These are phyloP conservation scores for Drosophila nigritarsus DNA, from an alignment of 2,888 invertebrate species.

Conservation along the genomic window DNA sequence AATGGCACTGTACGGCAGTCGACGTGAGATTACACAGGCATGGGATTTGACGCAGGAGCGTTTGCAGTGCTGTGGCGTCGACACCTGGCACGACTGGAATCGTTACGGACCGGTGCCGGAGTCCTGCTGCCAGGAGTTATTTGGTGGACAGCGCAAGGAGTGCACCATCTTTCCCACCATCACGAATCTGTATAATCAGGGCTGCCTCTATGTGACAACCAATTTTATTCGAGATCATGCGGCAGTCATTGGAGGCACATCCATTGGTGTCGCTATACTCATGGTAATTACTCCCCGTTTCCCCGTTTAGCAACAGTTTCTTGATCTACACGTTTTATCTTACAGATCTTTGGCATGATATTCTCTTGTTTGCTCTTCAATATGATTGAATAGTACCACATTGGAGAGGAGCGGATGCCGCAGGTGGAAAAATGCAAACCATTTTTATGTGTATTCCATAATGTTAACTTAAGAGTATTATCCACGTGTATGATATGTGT, in stretches of 20 bases:
- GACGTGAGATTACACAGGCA: slow-evolving; percentile 90
- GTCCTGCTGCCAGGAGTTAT: slow-evolving; percentile 90
- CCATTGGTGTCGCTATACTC: slow-evolving; percentile 92
- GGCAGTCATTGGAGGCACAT: slow-evolving; percentile 91
- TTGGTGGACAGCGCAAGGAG: slow-evolving; percentile 85
- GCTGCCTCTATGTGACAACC: slow-evolving; percentile 91
- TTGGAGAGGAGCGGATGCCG: slow-evolving; percentile 17
- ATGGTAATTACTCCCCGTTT: slow-evolving; percentile 87
- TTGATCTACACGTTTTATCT: slow-evolving; percentile 61
- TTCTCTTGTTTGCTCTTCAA: slow-evolving; percentile 94
- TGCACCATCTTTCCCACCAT: slow-evolving; percentile 83
- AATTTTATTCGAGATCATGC: slow-evolving; percentile 92
- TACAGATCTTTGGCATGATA: slow-evolving; percentile 93
- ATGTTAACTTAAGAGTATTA: slow-evolving; percentile 67
- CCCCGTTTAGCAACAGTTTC: neutral
- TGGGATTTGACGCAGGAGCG: slow-evolving; percentile 95
- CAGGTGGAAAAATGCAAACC: slow-evolving; percentile 27
- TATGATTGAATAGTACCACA: slow-evolving; percentile 89
- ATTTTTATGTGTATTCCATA: slow-evolving; percentile 42
- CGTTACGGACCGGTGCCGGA: slow-evolving; percentile 90
- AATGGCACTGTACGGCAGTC: slow-evolving; percentile 90
- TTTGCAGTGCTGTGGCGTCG: slow-evolving; percentile 94
- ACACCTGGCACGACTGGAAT: slow-evolving; percentile 91
- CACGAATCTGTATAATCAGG: slow-evolving; percentile 87
- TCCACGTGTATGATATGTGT: slow-evolving; percentile 47